Evolutionary conservation across 2,888 invertebrate species (phyloP), one percentile per base, ranked within the genome.

Genomic region (Spisula solida): DNA sequence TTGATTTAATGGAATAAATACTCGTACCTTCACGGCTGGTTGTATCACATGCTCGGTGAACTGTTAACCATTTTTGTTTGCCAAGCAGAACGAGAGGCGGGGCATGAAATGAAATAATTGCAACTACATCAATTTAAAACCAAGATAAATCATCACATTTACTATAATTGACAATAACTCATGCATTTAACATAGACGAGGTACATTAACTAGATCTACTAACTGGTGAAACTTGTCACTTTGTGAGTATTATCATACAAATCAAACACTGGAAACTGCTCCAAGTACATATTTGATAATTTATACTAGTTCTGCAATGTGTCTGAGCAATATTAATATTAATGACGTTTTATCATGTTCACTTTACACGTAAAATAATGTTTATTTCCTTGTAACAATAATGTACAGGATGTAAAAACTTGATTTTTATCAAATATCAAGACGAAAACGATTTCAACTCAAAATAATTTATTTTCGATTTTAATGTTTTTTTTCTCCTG

Each of bases 101-200:
- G 70, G 86, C 82, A 86, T 86, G 86, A 82, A 86, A 82, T 81
- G 75, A 82, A 86, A 82, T 82, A 75, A 86, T 70, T 82, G 75
- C 51, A 82, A 55, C 56, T 31, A 82, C 60, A 56, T 60, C 34
- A 56, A 82, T 82, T 82, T 82, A 82, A 82, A 82, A 4, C 14
- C 16, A 81, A 81, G 34, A 75, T 75, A 75, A 75, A 75, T 75
- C 5, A 75, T 34, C 29, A 75, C 75, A 75, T 75, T 16, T 34
- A 75, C 75, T 34, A 31, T 75, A 75, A 75, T 29, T 75, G 75
- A 34, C 34, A 34, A 75, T 75, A 75, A 75, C 18, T 75, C 75
- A 75, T 34, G 60, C 60, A 25, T 66, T 66, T 66, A 66, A n/a
- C 60, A 66, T 25, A 10, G 20, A n/a, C 10, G 5, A 25, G 25